Evolutionary conservation across 2,888 invertebrate genomes (phyloP).

Genomic region (Patella depressa): DNA sequence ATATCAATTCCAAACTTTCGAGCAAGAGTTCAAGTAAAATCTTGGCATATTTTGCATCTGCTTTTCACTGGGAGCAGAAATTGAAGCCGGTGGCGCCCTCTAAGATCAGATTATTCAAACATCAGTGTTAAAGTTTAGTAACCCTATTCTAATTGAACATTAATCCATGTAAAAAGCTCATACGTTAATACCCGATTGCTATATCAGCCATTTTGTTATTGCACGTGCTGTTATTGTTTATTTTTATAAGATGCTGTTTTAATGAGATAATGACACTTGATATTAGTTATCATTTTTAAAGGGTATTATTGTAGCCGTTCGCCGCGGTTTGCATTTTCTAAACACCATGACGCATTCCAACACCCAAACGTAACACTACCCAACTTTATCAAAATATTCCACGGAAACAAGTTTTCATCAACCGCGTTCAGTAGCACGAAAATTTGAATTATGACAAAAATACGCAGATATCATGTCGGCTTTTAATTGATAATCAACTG

Average conservation of each 20-base stretch:
- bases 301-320: background rate
- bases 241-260: background rate
- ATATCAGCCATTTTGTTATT: background rate
- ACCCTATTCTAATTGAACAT: conserved; percentile 5
- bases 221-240: background rate
- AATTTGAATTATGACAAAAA: too few species aligned
- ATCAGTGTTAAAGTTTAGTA: background rate
- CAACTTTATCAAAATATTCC: too few species aligned
- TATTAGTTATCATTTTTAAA: background rate
- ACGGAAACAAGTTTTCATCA: too few species aligned
- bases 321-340: background rate
- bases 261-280: background rate
- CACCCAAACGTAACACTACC: too few species aligned
- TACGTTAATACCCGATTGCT: background rate
- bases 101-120: background rate
- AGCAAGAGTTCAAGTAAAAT: background rate
- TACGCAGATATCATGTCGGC: too few species aligned
- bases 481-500: too few species aligned
- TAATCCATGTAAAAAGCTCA: background rate
- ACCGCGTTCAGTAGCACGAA: too few species aligned
- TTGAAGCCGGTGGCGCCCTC: background rate
- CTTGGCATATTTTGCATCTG: too few species aligned
- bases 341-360: background rate
- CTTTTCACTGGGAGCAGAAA: too few species aligned
- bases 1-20: background rate